Conservation (phyloP, 1,140 invertebrate species). For the Melitaea cinxia region DNA sequence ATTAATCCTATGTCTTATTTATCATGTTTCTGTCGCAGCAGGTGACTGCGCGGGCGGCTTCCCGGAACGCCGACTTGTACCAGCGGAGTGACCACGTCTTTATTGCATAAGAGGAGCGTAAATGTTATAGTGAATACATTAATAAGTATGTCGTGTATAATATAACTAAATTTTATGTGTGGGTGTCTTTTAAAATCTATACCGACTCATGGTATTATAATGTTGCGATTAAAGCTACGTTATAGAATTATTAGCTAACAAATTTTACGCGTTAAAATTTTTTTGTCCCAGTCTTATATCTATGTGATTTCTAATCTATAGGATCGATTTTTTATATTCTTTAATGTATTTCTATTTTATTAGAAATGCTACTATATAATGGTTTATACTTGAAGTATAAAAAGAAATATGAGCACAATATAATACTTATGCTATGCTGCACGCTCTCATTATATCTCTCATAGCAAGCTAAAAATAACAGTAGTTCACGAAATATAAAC, state of each 20-base stretch:
- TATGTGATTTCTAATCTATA: too few relatives aligned
- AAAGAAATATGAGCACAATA: neutral
- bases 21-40: constrained; percentile 67
- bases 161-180: neutral
- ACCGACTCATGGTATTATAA: too few relatives aligned
- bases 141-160: neutral
- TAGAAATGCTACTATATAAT: too few relatives aligned
- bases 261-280: too few relatives aligned
- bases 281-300: too few relatives aligned
- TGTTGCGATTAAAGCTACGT: too few relatives aligned
- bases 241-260: too few relatives aligned
- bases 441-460: constrained; percentile 23
- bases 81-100: constrained; percentile 14
- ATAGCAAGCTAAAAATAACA: constrained; percentile 42
- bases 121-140: constrained; percentile 3
- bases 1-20: constrained; percentile 75
- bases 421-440: neutral
- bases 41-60: constrained; percentile 64
- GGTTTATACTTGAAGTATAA: too few relatives aligned
- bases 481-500: constrained; percentile 66
- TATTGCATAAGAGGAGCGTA: constrained; percentile 27
- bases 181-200: too few relatives aligned
- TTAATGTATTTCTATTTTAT: too few relatives aligned
- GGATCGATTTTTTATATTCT: too few relatives aligned
- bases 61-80: constrained; percentile 53